Evolutionary conservation across 2,113 vertebrate genomes (phyloP).

Genomic region (Nerophis lumbriciformis): DNA sequence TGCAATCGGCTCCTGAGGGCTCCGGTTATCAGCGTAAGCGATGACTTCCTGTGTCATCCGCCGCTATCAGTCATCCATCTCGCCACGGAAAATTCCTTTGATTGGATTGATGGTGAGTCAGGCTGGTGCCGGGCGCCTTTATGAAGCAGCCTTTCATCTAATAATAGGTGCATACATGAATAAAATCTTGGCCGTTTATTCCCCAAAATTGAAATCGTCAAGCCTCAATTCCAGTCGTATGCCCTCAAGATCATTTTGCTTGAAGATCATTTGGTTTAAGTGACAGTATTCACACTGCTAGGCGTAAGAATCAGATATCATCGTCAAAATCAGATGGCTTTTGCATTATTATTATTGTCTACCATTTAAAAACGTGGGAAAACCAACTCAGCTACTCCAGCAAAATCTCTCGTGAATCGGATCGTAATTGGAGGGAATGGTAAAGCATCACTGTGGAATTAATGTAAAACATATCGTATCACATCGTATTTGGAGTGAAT

Average conservation of each 20-base stretch:
- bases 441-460: too few relatives aligned
- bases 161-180: conserved; percentile 28
- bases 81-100: conserved; percentile 4
- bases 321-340: too few relatives aligned
- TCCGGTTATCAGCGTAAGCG: conserved; percentile 54
- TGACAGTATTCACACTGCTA: too few relatives aligned
- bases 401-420: too few relatives aligned
- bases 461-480: too few relatives aligned
- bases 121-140: not conserved
- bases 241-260: not conserved
- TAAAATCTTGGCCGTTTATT: conserved; percentile 14
- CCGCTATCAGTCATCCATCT: not conserved
- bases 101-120: conserved; percentile 12
- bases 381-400: too few relatives aligned
- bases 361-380: too few relatives aligned
- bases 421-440: too few relatives aligned
- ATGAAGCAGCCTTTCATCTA: conserved; percentile 20
- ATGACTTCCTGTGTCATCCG: conserved; percentile 22
- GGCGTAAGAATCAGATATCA: too few relatives aligned
- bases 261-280: too few relatives aligned
- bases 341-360: too few relatives aligned
- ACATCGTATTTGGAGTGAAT: too few relatives aligned
- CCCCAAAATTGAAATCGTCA: conserved; percentile 24
- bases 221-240: conserved; percentile 19
- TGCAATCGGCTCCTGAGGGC: conserved; percentile 41